phyloP scores from a whole-genome alignment of 2,888 invertebrate genomes.

The Notodonta dromedarius region DNA sequence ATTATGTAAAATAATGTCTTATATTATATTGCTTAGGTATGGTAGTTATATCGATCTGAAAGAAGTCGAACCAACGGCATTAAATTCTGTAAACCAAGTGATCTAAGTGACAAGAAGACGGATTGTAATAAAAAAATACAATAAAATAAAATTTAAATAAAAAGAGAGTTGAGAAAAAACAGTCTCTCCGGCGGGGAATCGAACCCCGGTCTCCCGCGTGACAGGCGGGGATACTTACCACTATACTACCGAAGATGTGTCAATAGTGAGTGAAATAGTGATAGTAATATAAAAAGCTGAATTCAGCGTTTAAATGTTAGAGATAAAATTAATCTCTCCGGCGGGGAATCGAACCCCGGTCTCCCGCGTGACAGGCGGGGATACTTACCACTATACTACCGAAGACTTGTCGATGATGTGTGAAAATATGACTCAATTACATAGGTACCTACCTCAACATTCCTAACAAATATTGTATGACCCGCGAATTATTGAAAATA shows the following conservation, averaged over 20 bases:
- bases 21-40: too few species aligned
- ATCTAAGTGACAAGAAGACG: too few species aligned
- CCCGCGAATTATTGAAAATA: too few species aligned
- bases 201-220: constrained; percentile 85
- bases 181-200: constrained; percentile 82
- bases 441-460: too few species aligned
- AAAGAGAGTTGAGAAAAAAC: constrained; percentile 24
- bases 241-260: constrained; percentile 81
- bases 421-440: too few species aligned
- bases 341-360: constrained; percentile 83
- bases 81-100: too few species aligned
- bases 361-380: constrained; percentile 83
- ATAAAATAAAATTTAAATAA: too few species aligned
- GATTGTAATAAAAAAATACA: too few species aligned
- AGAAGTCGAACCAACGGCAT: too few species aligned
- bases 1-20: too few species aligned
- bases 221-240: constrained; percentile 85
- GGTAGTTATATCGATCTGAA: too few species aligned
- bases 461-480: too few species aligned
- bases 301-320: background rate
- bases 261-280: background rate
- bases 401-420: constrained; percentile 30
- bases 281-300: background rate
- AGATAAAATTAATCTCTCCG: constrained; percentile 48
- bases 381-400: constrained; percentile 83